Conservation (phyloP, 2,797 vertebrate species). For the Cyclura pinguis region DNA sequence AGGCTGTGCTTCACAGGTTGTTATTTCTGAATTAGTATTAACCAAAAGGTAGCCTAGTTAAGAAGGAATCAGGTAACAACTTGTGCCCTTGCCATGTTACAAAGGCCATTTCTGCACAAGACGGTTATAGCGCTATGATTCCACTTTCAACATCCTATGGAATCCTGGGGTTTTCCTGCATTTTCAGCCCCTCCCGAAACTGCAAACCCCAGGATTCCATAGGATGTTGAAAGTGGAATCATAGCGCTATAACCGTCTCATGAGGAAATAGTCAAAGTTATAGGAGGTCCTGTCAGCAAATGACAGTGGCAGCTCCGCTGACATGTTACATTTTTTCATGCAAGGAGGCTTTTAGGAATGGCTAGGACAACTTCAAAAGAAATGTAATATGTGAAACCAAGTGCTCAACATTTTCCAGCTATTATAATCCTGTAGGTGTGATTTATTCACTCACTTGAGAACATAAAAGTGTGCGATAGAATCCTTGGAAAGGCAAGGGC, state of each 20-base stretch:
- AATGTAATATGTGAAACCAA: background rate
- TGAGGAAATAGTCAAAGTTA: background rate
- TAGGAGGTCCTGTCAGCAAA: background rate
- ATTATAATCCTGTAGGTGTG: background rate
- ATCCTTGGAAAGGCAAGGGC: background rate
- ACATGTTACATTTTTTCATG: background rate
- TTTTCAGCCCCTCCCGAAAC: no score
- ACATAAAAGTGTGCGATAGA: background rate
- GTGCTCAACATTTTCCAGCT: background rate
- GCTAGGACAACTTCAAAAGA: background rate
- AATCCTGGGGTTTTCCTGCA: no score
- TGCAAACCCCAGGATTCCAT: no score
- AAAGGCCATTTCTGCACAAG: no score
- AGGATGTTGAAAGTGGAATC: no score
- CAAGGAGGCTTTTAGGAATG: background rate
- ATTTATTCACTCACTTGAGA: background rate
- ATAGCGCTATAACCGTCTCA: no score
- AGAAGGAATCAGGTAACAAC: background rate
- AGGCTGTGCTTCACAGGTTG: background rate
- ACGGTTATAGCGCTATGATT: no score
- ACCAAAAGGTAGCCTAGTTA: background rate
- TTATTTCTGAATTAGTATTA: background rate
- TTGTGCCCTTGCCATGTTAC: background rate
- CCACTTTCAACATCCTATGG: no score
- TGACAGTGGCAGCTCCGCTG: background rate